Evolutionary conservation across 1,140 invertebrate genomes (phyloP).

Genomic region (Oryctes rhinoceros): DNA sequence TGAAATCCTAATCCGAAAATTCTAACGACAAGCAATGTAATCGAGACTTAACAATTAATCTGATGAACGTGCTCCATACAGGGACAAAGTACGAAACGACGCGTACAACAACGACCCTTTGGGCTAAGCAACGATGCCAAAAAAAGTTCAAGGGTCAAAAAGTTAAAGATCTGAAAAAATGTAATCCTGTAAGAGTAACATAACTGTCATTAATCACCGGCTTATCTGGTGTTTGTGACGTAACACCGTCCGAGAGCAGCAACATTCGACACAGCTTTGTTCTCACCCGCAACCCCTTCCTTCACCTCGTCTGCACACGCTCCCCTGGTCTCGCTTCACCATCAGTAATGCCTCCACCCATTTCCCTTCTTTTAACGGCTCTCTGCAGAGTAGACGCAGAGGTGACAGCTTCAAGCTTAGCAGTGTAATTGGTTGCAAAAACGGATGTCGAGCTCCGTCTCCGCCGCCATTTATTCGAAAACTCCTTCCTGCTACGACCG

Average conservation of each 20-base stretch:
- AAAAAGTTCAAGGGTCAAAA: conserved; percentile 46
- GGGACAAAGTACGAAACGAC: background rate
- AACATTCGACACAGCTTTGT: conserved; percentile 43
- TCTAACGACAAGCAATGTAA: background rate
- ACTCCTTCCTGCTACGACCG: conserved; percentile 15
- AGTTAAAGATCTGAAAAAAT: conserved; percentile 46
- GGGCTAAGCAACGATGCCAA: background rate
- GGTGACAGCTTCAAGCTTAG: conserved; percentile 33
- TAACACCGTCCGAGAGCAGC: conserved; percentile 28
- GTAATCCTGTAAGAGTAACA: conserved; percentile 45
- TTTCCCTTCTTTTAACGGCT: conserved; percentile 26
- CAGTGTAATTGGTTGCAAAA: conserved; percentile 32
- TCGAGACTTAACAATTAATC: background rate
- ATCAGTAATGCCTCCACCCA: background rate
- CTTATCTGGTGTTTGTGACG: conserved; percentile 45
- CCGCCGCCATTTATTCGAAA: conserved; percentile 26
- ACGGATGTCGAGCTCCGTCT: conserved; percentile 31
- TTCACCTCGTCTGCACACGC: conserved; percentile 37
- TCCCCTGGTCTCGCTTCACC: conserved; percentile 16
- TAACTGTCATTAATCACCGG: conserved; percentile 45
- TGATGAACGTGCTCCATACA: background rate
- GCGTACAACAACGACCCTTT: background rate
- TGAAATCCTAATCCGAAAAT: background rate
- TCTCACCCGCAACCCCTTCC: conserved; percentile 24
- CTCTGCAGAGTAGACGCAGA: conserved; percentile 32